A percentile compares a stretch with the other conserved stretches of the same genome.
Evolutionary conservation across 1,140 invertebrate species (phyloP).

Genomic region (Idris sp.): DNA sequence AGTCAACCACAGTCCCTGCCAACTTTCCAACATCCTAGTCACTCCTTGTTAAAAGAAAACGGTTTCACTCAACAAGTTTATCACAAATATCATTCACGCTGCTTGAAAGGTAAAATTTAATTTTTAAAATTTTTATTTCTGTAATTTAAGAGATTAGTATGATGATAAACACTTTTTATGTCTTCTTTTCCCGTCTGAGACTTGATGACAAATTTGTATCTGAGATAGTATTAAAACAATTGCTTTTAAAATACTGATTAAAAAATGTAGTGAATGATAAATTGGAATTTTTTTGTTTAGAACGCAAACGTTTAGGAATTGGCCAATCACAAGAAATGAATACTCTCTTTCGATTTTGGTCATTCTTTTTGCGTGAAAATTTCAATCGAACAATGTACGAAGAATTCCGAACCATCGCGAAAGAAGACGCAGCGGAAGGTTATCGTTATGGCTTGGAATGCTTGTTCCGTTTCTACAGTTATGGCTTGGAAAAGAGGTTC

Average conservation of each 20-base stretch:
- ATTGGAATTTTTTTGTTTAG: no score
- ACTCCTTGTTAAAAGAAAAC: conserved; percentile 96
- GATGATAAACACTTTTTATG: conserved; percentile 71
- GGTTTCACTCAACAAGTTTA: conserved; percentile 98
- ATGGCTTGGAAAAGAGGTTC: conserved; percentile 97
- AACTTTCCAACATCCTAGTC: conserved; percentile 96
- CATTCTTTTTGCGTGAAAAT: conserved; percentile 98
- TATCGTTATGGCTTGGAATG: conserved; percentile 97
- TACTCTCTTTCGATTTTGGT: conserved; percentile 99
- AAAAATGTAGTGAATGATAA: no score
- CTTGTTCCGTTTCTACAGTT: conserved; percentile 98
- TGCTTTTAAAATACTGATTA: no score
- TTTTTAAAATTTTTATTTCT: no score
- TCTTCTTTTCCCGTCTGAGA: conserved; percentile 78
- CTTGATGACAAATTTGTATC: conserved; percentile 60
- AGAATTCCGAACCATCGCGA: conserved; percentile 93
- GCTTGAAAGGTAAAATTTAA: conserved; percentile 87
- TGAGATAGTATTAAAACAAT: no score
- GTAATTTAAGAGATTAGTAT: no score
- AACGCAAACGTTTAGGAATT: conserved; percentile 93
- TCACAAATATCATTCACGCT: conserved; percentile 95
- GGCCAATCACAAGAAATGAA: conserved; percentile 98
- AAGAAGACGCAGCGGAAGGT: conserved; percentile 94
- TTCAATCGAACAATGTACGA: conserved; percentile 99
- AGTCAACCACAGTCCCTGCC: conserved; percentile 90